Evolutionary conservation across 1,140 invertebrate species (phyloP), one percentile per base, ranked within the genome.

Genomic region (Drosophila elegans): DNA sequence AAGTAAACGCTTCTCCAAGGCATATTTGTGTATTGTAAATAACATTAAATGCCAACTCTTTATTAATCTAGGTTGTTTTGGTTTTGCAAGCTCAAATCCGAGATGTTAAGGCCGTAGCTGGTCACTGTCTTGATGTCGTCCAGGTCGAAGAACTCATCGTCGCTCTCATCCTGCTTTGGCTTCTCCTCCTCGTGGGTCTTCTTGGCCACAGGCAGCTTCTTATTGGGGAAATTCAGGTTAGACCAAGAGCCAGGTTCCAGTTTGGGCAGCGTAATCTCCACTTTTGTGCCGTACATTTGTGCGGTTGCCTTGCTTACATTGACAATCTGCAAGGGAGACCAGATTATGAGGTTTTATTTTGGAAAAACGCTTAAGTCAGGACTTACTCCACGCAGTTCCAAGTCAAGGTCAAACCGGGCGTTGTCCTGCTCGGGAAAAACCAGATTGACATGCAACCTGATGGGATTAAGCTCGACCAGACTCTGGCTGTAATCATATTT

Each of bases 251-350:
- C 95, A 3, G 96, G 93, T 81, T 98, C 97, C 1, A 94, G 95
- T 93, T 99, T 99, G 69, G 95, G 96, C 82, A 99, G 90, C 81
- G 97, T 98, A 10, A 99, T 96, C 93, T 99, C 98, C 16, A 99
- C 95, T 95, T 99, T 99, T n/a, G 98, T 96, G 51, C 96, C 96
- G 72, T 96, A 93, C 95, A 99, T 97, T 12, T 94, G 95, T 1
- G 96, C 96, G 74, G 93, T 94, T 85, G 97, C 96, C 57, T 95
- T 93, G 41, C 93, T 92, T 12, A 97, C 94, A 90, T 95, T 93
- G 16, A 97, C 93, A 55, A 97, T 93, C 96, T 97, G 41, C 6
- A 7, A 21, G 4, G 4, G 63, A 52, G 57, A 21, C 45, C 29
- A 11, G 45, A 44, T 51, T 4, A 5, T 3, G 1, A 25, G 4